Evolutionary conservation across 2,888 invertebrate genomes (phyloP), one percentile per base, ranked within the genome.

Genomic region (Hypercompe scribonia): DNA sequence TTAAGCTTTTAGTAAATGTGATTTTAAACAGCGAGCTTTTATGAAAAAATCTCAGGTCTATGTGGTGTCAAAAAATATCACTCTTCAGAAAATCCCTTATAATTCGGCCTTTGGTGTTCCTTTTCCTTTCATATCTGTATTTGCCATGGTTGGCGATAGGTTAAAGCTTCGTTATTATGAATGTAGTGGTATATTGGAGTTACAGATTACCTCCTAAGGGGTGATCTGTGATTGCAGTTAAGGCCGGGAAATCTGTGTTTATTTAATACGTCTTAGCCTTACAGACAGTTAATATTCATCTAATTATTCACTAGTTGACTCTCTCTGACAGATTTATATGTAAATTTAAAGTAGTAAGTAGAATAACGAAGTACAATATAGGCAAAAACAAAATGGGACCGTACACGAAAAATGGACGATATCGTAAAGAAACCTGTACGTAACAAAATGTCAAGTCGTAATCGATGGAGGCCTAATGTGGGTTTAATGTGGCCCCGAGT

Each of bases 401-500:
- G 70, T 78, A 79, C 74, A 75, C 65, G 78, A 76, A 76, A 77
- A 81, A 75, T 66, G 68, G 71, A 77, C 75, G 77, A 81, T 82
- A 85, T 84, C 81, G 84, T 84, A 83, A 84, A 85, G 85, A 81
- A 85, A 84, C 82, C 84, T 83, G 79, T 81, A 75, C 73, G 82
- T 81, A 85, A 86, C 89, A 89, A 89, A 89, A 89, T 88, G 90
- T 88, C 89, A 90, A 90, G 87, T 89, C 83, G 88, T 90, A 91
- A 93, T 92, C 92, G 91, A 93, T 92, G 87, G 87, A 84, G 89
- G 91, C 90, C 90, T 94, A 94, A 95, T 92, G 94, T 93, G 89
- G 91, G 90, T 92, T 92, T 93, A 93, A 93, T 92, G 90, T 91
- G 90, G 89, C 87, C 84, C 86, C 78, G 84, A 88, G 87, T 83